Evolutionary conservation across 1,140 invertebrate species (phyloP).

Genomic region (Calephelis virginiensis): DNA sequence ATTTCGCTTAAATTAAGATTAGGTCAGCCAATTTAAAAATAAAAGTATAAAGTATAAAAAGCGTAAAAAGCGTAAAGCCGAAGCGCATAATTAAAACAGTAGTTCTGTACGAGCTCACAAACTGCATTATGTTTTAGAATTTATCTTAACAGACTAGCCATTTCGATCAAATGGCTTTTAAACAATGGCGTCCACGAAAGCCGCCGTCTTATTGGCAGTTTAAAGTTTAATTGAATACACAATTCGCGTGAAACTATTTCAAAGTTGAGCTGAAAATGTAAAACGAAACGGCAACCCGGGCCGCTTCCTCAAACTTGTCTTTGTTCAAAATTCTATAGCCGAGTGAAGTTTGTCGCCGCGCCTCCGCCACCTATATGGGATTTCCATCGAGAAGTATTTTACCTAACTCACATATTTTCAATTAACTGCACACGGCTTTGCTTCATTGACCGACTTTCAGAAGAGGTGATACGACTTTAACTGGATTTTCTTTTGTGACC

Average conservation of each 20-base stretch:
- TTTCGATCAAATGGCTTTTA: slow-evolving; percentile 15
- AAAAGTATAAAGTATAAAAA: too few relatives aligned
- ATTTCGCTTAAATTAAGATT: too few relatives aligned
- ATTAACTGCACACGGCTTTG: not conserved
- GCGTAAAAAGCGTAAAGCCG: too few relatives aligned
- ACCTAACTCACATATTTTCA: not conserved
- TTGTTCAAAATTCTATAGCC: slow-evolving; percentile 64
- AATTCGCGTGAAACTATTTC: slow-evolving; percentile 58
- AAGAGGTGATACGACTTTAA: too few relatives aligned
- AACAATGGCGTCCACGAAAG: slow-evolving; percentile 13
- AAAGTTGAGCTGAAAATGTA: slow-evolving; percentile 35
- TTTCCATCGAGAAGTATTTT: not conserved
- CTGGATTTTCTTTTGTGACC: too few relatives aligned
- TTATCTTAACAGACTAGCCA: not conserved
- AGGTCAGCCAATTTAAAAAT: too few relatives aligned
- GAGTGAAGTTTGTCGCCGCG: slow-evolving; percentile 43
- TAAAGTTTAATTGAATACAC: slow-evolving; percentile 61
- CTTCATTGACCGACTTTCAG: too few relatives aligned
- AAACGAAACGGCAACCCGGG: slow-evolving; percentile 30
- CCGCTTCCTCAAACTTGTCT: slow-evolving; percentile 53
- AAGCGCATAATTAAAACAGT: too few relatives aligned
- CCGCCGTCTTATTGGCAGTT: slow-evolving; percentile 20
- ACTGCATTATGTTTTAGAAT: too few relatives aligned
- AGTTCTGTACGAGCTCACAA: too few relatives aligned
- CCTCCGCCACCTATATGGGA: slow-evolving; percentile 23